A percentile compares a stretch with the other conserved stretches of the same genome.
These are phyloP conservation scores for Agrilus mali DNA, from an alignment of 2,888 invertebrate genomes.

Conservation along the genomic window DNA sequence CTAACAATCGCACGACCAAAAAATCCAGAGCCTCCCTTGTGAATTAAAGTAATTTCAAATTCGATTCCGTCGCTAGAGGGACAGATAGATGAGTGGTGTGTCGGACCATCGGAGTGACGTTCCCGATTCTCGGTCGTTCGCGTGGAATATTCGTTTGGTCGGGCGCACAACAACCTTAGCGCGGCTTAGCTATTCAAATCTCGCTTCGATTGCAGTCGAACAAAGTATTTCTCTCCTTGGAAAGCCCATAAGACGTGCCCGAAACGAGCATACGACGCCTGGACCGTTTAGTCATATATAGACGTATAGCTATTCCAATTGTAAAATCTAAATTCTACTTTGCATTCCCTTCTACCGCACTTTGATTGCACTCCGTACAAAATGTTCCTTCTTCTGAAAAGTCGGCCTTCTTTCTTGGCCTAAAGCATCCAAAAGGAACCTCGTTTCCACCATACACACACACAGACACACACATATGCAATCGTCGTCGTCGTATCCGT, in stretches of 20 bases:
- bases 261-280: constrained; percentile 19
- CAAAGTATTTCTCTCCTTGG: constrained; percentile 27
- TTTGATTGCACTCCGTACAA: constrained; percentile 18
- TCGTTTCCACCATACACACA: too few species aligned
- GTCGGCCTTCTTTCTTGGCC: too few species aligned
- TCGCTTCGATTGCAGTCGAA: constrained; percentile 35
- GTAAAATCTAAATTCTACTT: constrained; percentile 36
- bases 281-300: constrained; percentile 30
- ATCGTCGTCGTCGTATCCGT: too few species aligned
- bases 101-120: constrained; percentile 26
- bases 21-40: constrained; percentile 35
- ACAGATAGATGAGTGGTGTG: constrained; percentile 37
- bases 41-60: constrained; percentile 40
- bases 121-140: constrained; percentile 26
- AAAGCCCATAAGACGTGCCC: constrained; percentile 13
- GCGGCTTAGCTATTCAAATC: constrained; percentile 38
- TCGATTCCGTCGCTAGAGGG: constrained; percentile 37
- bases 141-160: constrained; percentile 29
- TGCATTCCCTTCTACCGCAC: constrained; percentile 31
- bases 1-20: constrained; percentile 26
- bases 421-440: too few species aligned
- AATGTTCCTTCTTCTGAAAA: constrained; percentile 4
- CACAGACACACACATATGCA: too few species aligned
- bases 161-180: constrained; percentile 34
- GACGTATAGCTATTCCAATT: constrained; percentile 35